Percentiles rank a stretch among this genome's conserved stretches.
Evolutionary conservation across 2,797 vertebrate genomes (phyloP).

Genomic region (Helarctos malayanus): DNA sequence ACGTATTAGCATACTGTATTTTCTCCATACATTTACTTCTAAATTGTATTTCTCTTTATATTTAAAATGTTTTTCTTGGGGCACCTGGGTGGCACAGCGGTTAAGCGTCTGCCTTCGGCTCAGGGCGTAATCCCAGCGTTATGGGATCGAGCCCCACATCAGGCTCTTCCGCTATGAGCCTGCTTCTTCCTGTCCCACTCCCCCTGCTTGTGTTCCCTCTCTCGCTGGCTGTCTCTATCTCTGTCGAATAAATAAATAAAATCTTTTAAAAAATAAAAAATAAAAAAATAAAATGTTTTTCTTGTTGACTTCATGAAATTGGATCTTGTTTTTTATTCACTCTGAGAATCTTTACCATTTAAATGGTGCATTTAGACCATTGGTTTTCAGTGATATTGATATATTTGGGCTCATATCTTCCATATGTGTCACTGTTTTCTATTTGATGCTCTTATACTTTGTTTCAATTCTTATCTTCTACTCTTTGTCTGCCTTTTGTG

Average conservation of each 20-base stretch:
- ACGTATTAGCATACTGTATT: background rate
- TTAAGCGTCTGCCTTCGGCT: no score
- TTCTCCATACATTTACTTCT: background rate
- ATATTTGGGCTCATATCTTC: background rate
- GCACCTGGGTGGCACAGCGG: no score
- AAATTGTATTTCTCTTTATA: background rate
- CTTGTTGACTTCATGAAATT: background rate
- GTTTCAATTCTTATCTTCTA: background rate
- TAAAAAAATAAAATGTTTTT: background rate
- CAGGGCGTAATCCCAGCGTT: no score
- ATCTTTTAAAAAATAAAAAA: no score
- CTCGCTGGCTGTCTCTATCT: no score
- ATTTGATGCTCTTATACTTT: background rate
- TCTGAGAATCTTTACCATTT: background rate
- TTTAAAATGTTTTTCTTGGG: background rate
- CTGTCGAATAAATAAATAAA: no score
- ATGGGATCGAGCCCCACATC: no score
- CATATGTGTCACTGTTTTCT: background rate
- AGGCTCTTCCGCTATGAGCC: no score
- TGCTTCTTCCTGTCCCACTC: no score
- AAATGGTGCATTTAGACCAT: background rate
- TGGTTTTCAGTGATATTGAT: background rate
- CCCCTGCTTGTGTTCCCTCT: no score
- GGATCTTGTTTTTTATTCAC: background rate
- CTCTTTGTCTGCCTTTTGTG: background rate